Conservation (phyloP, 2,888 invertebrate genomes). For the Nysson spinosus region DNA sequence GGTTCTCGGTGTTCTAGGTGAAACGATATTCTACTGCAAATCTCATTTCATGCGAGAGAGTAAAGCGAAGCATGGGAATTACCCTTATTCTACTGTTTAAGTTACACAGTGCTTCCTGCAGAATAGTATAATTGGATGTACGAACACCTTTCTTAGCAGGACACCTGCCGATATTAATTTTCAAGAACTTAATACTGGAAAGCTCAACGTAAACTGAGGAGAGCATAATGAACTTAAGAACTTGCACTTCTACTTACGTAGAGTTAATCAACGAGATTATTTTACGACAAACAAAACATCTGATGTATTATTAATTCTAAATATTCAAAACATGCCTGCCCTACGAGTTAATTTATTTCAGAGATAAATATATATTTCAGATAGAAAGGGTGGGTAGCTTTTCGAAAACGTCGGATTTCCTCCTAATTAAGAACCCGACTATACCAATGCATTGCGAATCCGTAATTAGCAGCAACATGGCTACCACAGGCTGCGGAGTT, state of each 20-base stretch:
- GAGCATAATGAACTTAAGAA: conserved; percentile 38
- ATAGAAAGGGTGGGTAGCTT: background rate
- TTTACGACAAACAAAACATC: too few relatives aligned
- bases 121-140: conserved; percentile 52
- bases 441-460: conserved; percentile 45
- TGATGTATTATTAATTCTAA: too few relatives aligned
- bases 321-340: too few relatives aligned
- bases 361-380: background rate
- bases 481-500: conserved; percentile 24
- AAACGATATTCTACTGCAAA: conserved; percentile 37
- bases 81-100: conserved; percentile 28
- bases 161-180: conserved; percentile 51
- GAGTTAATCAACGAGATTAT: too few relatives aligned
- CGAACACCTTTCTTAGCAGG: conserved; percentile 35
- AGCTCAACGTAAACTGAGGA: conserved; percentile 24
- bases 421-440: conserved; percentile 55
- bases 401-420: conserved; percentile 7
- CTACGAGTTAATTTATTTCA: too few relatives aligned
- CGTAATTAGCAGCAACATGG: conserved; percentile 58
- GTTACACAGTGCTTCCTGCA: conserved; percentile 33
- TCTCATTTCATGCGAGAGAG: conserved; percentile 23
- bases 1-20: conserved; percentile 16
- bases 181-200: conserved; percentile 19
- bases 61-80: background rate
- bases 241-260: conserved; percentile 16